Percentiles rank a stretch among this genome's conserved stretches.
These are phyloP conservation scores for Mesocentrotus franciscanus DNA, from an alignment of 53 echinoderm and acorn worm species.

Conservation along the genomic window DNA sequence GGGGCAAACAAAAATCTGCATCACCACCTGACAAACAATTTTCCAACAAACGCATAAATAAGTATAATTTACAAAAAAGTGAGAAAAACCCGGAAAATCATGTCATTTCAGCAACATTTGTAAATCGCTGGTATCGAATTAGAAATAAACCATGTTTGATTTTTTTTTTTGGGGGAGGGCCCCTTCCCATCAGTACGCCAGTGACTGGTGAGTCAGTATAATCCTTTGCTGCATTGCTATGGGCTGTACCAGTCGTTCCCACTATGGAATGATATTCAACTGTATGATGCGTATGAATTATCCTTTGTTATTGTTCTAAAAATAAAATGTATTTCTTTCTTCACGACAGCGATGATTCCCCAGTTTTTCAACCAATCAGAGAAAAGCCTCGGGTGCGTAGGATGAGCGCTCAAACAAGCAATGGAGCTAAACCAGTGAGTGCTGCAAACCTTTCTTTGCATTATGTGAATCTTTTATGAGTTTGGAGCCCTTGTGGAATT, in stretches of 20 bases:
- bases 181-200: no score
- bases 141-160: no score
- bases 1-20: no score
- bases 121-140: no score
- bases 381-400: conserved; percentile 85
- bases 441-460: conserved; percentile 18
- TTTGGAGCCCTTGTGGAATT: no score
- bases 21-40: no score
- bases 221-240: background rate
- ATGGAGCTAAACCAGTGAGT: conserved; percentile 75
- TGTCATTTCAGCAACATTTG: no score
- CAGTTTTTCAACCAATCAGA: conserved; percentile 88
- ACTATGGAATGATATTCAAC: background rate
- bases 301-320: background rate
- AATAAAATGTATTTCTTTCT: background rate
- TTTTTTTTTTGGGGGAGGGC: no score
- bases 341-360: conserved; percentile 82
- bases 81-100: no score
- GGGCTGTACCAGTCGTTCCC: background rate
- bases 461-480: no score
- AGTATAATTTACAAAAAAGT: no score
- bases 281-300: background rate
- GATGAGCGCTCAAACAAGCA: conserved; percentile 87
- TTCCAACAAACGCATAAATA: no score
- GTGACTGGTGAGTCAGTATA: background rate